phyloP scores from a whole-genome alignment of 2,797 vertebrate genomes.

The Esox masquinongy region DNA sequence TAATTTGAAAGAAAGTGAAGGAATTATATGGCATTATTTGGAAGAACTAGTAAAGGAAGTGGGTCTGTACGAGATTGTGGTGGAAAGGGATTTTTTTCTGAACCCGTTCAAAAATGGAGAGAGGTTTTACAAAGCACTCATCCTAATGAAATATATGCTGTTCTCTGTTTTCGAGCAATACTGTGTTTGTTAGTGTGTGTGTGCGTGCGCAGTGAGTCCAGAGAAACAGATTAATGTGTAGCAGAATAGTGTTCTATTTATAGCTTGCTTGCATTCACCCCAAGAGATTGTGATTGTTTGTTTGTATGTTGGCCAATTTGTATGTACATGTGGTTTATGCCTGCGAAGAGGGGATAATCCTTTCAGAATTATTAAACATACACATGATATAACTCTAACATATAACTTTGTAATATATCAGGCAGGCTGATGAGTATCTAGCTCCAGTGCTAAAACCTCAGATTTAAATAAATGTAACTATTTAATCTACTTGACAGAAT shows the following conservation, averaged over 20 bases:
- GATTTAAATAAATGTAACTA: neutral
- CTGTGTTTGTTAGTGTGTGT: conserved; percentile 13
- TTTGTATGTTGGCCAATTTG: neutral
- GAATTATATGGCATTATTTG: neutral
- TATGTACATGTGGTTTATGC: conserved; percentile 6
- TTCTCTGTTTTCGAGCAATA: conserved; percentile 22
- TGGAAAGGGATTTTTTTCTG: conserved; percentile 21
- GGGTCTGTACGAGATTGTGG: neutral
- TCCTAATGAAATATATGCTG: conserved; percentile 49
- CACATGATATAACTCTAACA: neutral
- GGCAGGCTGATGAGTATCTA: neutral
- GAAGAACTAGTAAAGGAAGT: conserved; percentile 2
- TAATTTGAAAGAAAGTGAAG: neutral
- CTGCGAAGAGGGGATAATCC: neutral
- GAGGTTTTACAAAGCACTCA: conserved; percentile 58
- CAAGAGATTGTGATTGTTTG: conserved; percentile 20
- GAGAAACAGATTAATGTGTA: neutral
- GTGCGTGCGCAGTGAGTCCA: neutral
- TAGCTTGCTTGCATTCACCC: conserved; percentile 25
- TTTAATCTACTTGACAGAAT: neutral
- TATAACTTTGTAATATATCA: neutral
- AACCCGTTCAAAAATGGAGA: conserved; percentile 32
- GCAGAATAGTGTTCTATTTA: no score
- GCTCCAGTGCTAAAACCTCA: neutral
- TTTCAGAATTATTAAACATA: neutral